Conservation (phyloP, 92 coral and sea anemone genomes). For the Umimayanthus kanabou region DNA sequence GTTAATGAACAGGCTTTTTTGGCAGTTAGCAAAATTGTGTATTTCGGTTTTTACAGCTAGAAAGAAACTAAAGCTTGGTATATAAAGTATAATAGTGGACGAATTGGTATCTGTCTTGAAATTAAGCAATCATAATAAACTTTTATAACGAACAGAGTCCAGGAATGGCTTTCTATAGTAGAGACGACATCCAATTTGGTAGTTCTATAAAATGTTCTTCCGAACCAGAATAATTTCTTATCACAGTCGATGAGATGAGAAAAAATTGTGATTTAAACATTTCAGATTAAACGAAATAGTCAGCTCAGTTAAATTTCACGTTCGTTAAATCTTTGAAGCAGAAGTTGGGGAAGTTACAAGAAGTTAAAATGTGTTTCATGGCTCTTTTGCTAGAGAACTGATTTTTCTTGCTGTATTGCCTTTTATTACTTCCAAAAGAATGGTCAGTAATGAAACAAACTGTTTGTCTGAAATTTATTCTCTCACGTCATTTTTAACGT, state of each 20-base stretch:
- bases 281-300: constrained; percentile 3
- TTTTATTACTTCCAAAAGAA: not conserved
- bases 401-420: not conserved
- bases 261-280: not conserved
- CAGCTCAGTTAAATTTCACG: not conserved
- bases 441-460: not conserved
- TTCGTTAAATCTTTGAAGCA: not conserved
- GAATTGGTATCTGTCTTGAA: not conserved
- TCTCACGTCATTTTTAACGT: not conserved
- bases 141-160: not conserved
- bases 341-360: not conserved
- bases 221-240: not conserved
- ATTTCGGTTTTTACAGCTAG: not conserved
- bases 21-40: not conserved
- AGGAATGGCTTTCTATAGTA: not conserved
- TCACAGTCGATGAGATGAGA: not conserved
- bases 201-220: constrained; percentile 8
- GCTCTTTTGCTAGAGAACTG: not conserved
- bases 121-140: constrained; percentile 2
- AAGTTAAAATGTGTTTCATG: not conserved
- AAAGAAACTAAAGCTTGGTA: not conserved
- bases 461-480: not conserved
- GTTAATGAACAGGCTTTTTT: not conserved
- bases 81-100: not conserved
- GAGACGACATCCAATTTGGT: not conserved